Evolutionary conservation across 2,113 vertebrate genomes (phyloP).

Genomic region (Cyprinus carpio): DNA sequence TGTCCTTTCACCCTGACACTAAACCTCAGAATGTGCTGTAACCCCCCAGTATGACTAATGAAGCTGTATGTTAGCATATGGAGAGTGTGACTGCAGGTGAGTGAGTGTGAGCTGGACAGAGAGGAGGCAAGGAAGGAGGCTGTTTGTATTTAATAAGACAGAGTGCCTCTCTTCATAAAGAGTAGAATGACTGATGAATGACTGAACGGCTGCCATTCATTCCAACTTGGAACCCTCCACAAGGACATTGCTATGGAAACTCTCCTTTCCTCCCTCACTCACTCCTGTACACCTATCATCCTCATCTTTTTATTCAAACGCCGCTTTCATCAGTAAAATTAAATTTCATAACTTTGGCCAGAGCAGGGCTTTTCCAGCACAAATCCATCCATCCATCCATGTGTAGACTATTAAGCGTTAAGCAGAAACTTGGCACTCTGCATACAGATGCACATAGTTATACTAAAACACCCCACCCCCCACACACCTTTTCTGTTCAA

Average conservation of each 20-base stretch:
- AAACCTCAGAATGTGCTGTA: conserved; percentile 26
- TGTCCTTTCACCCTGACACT: conserved; percentile 9
- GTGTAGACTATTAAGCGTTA: conserved; percentile 20
- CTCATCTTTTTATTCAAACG: conserved; percentile 35
- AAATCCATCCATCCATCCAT: neutral
- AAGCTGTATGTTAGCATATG: conserved; percentile 34
- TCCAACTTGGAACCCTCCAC: conserved; percentile 36
- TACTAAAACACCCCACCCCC: neutral
- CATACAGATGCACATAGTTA: neutral
- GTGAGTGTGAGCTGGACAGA: neutral
- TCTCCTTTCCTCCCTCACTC: neutral
- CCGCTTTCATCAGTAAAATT: conserved; percentile 36
- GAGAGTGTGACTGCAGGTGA: neutral
- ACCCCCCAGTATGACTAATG: conserved; percentile 42
- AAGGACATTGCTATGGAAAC: conserved; percentile 51
- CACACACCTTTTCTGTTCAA: neutral
- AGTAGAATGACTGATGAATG: conserved; percentile 46
- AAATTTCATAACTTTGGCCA: conserved; percentile 12
- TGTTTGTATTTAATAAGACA: conserved; percentile 49
- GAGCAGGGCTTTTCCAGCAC: conserved; percentile 1
- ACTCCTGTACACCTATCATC: conserved; percentile 12
- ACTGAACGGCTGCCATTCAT: conserved; percentile 40
- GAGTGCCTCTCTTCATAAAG: conserved; percentile 44
- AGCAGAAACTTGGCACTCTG: conserved; percentile 39
- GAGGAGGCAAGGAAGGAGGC: neutral